A percentile compares a stretch with the other conserved stretches of the same genome.
Evolutionary conservation across 1,140 invertebrate species (phyloP).

Genomic region (Bombus confusus): DNA sequence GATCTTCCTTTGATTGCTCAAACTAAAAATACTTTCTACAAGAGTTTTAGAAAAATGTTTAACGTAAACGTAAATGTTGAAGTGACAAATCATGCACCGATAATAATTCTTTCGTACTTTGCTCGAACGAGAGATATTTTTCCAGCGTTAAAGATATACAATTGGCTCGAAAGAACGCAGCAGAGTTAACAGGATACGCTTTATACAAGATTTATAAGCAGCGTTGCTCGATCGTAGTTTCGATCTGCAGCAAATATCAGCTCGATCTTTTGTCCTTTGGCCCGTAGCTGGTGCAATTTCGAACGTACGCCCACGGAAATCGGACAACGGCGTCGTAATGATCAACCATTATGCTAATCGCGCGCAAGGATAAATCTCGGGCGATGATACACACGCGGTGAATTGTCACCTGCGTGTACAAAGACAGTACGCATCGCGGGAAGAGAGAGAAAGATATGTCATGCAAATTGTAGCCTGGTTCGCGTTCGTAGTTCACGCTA

Average conservation of each 20-base stretch:
- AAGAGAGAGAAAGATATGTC: slow-evolving; percentile 19
- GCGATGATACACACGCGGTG: slow-evolving; percentile 55
- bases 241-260: neutral
- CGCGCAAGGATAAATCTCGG: slow-evolving; percentile 49
- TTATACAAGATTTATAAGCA: neutral
- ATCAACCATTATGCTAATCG: slow-evolving; percentile 67
- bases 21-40: neutral
- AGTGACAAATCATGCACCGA: accelerated
- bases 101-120: neutral
- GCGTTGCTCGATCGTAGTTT: neutral
- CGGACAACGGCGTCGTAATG: slow-evolving; percentile 59
- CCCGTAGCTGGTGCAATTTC: slow-evolving; percentile 41
- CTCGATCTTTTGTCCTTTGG: slow-evolving; percentile 15
- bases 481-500: slow-evolving; percentile 48
- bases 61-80: neutral
- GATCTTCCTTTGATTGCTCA: too few species aligned
- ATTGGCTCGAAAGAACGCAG: neutral
- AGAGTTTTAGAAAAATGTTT: neutral
- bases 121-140: neutral
- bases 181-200: neutral
- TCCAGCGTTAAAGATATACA: neutral
- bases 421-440: slow-evolving; percentile 54
- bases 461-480: slow-evolving; percentile 59
- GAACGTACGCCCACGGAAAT: slow-evolving; percentile 65
- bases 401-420: slow-evolving; percentile 66